Evolutionary conservation across 2,888 invertebrate species (phyloP).

Genomic region (Stramonita haemastoma): DNA sequence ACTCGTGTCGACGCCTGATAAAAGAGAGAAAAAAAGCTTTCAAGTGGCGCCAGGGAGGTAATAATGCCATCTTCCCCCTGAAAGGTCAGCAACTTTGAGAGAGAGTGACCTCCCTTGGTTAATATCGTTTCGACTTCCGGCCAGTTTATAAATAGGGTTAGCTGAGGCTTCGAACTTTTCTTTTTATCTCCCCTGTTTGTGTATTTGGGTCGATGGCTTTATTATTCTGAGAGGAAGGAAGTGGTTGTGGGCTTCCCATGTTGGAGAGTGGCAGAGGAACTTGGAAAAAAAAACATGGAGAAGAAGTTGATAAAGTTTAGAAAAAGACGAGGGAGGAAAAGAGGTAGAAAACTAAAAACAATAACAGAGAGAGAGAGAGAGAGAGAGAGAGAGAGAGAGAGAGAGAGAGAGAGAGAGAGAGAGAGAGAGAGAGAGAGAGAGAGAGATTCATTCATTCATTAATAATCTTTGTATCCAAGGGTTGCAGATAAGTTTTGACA

Average conservation of each 20-base stretch:
- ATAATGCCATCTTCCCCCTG: not conserved
- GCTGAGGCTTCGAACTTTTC: not conserved
- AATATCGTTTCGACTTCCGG: not conserved
- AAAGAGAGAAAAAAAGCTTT: not conserved
- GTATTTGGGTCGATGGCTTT: not conserved
- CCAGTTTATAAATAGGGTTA: not conserved
- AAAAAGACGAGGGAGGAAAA: too few relatives aligned
- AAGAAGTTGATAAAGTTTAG: not conserved
- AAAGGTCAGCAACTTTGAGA: not conserved
- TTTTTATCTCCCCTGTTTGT: not conserved
- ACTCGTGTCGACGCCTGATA: constrained; percentile 15
- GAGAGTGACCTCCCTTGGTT: not conserved
- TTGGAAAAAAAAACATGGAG: not conserved
- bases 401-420: too few relatives aligned
- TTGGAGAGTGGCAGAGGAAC: not conserved
- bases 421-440: too few relatives aligned
- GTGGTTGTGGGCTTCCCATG: not conserved
- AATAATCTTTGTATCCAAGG: too few relatives aligned
- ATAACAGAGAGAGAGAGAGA: too few relatives aligned
- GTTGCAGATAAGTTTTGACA: too few relatives aligned
- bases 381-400: too few relatives aligned
- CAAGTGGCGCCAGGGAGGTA: not conserved
- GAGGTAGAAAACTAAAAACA: too few relatives aligned
- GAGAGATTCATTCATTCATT: too few relatives aligned
- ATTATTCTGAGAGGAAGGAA: not conserved